Evolutionary conservation across 2,888 invertebrate species (phyloP), one percentile per base, ranked within the genome.

Genomic region (Ochropleura leucogaster): DNA sequence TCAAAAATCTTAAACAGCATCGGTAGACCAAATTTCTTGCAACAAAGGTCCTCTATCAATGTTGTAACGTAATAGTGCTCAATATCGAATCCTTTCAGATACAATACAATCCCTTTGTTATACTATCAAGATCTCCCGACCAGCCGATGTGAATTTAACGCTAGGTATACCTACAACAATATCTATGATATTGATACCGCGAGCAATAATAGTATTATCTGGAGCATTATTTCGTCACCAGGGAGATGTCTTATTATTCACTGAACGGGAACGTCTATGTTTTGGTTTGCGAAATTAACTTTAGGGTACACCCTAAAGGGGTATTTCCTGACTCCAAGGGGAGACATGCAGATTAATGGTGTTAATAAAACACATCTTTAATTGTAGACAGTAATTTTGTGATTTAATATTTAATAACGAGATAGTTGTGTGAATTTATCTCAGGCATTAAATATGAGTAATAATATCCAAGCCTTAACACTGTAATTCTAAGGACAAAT

Each of bases 211-310:
- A 75, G 78, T 79, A 85, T 85, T 85, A 89, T 87, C 90, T 88
- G 87, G 88, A 89, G 89, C 89, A 92, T 92, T 93, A 93, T 92
- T 92, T 90, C 90, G 92, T 92, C 93, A 92, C 92, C 89, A 89
- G 93, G 92, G 94, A 93, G 92, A 93, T 92, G 91, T 94, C 93
- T 93, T 92, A 93, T 94, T 94, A 94, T 94, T 93, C 91, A 90
- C 90, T 90, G 91, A 93, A 89, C 90, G 90, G 84, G 88, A 91
- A 93, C 91, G 89, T 91, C 92, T 93, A 92, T 93, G 92, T 93
- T 94, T 94, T 92, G 93, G 91, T 92, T 93, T 90, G 90, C 90
- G 90, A 92, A 94, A 94, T 94, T 94, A 94, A 92, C 92, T 93
- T 83, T 88, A 89, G 92, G 91, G 90, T 88, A 85, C 87, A 89